Evolutionary conservation across 2,113 vertebrate species (phyloP).

Genomic region (Cyprinodon brontotheroides): DNA sequence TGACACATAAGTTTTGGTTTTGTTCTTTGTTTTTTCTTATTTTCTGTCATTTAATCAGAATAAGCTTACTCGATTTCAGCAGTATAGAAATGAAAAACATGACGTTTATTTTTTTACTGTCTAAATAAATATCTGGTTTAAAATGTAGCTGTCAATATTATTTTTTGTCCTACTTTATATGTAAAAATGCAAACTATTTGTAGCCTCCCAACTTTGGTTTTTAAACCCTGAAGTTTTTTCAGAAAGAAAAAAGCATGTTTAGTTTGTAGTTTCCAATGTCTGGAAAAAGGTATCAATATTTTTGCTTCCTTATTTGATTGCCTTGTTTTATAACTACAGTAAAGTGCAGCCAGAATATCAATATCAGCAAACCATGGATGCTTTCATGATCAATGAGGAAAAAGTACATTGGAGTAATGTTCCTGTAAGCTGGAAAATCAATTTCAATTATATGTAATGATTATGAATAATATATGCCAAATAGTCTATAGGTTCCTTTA

Average conservation of each 20-base stretch:
- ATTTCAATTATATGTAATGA: slow-evolving; percentile 26
- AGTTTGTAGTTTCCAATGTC: not conserved
- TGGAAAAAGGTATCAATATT: not conserved
- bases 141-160: too few relatives aligned
- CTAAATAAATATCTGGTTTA: too few relatives aligned
- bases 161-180: too few relatives aligned
- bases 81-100: too few relatives aligned
- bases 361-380: slow-evolving; percentile 28
- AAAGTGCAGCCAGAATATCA: slow-evolving; percentile 17
- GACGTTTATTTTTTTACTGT: too few relatives aligned
- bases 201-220: not conserved
- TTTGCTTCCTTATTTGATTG: not conserved
- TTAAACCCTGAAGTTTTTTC: too few relatives aligned
- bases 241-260: too few relatives aligned
- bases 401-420: slow-evolving; percentile 5
- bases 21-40: too few relatives aligned
- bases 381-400: slow-evolving; percentile 36
- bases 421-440: slow-evolving; percentile 28
- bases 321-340: not conserved
- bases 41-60: too few relatives aligned
- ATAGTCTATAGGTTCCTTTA: not conserved
- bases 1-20: too few relatives aligned
- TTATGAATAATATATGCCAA: slow-evolving; percentile 22
- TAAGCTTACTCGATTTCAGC: too few relatives aligned
- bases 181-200: not conserved